These are phyloP conservation scores for Eulithis testata DNA, from an alignment of 2,888 invertebrate species.

Conservation along the genomic window DNA sequence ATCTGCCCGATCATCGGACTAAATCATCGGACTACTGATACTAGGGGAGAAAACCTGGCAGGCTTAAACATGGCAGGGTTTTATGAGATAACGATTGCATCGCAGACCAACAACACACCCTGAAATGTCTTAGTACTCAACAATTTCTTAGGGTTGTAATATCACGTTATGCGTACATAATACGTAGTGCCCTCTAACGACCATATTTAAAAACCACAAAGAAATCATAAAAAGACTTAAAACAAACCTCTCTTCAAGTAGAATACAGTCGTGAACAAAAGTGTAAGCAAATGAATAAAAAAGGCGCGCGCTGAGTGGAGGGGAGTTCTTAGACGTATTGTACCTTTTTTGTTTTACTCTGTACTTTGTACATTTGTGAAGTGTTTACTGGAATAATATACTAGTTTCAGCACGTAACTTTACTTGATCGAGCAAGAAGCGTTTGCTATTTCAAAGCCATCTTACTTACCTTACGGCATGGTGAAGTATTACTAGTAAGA, in stretches of 20 bases:
- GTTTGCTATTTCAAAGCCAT: no score
- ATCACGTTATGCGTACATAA: neutral
- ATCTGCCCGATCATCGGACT: no score
- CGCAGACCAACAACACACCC: no score
- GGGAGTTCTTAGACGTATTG: slow-evolving; percentile 28
- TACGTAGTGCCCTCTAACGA: slow-evolving; percentile 20
- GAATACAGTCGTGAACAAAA: slow-evolving; percentile 43
- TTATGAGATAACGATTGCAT: no score
- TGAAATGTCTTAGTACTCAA: no score
- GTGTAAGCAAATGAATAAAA: slow-evolving; percentile 40
- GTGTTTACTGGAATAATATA: neutral
- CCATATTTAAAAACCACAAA: slow-evolving; percentile 34
- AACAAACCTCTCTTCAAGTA: slow-evolving; percentile 31
- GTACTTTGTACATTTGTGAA: slow-evolving; percentile 9
- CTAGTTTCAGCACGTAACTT: neutral
- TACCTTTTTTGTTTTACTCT: slow-evolving; percentile 12
- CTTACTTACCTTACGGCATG: no score
- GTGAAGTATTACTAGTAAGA: no score
- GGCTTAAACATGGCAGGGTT: no score
- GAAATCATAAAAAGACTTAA: slow-evolving; percentile 34
- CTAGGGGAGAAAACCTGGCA: no score
- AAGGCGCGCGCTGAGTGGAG: slow-evolving; percentile 37
- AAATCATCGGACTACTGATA: no score
- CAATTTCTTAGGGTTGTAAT: neutral
- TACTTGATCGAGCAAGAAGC: neutral